Evolutionary conservation across 2,888 invertebrate species (phyloP).

Genomic region (Drosophila eohydei): DNA sequence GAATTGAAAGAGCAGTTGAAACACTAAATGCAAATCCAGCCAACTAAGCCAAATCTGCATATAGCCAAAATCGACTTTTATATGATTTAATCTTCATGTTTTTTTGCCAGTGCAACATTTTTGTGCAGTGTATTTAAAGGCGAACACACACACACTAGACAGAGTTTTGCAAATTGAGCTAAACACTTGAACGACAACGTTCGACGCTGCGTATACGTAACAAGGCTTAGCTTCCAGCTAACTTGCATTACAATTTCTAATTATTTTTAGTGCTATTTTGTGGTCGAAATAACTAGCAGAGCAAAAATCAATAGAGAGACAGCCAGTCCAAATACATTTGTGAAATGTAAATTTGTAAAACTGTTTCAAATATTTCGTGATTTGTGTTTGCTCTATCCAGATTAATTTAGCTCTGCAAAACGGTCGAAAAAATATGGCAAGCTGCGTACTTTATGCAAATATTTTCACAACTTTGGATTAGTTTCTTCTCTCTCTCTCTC

Average conservation of each 20-base stretch:
- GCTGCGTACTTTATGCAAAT: slow-evolving; percentile 69
- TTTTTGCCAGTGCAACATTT: not conserved
- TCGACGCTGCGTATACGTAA: slow-evolving; percentile 23
- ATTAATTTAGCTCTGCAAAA: slow-evolving; percentile 35
- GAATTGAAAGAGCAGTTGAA: not conserved
- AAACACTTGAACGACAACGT: slow-evolving; percentile 2
- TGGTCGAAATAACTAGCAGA: slow-evolving; percentile 15
- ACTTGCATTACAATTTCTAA: not conserved
- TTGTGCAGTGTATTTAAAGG: not conserved
- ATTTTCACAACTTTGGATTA: slow-evolving; percentile 58
- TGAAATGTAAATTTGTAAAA: slow-evolving; percentile 36
- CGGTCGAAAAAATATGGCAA: slow-evolving; percentile 9
- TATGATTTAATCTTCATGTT: not conserved
- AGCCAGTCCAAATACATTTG: slow-evolving; percentile 28
- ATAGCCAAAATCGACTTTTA: not conserved
- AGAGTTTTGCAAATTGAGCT: slow-evolving; percentile 12
- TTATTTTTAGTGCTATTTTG: slow-evolving; percentile 13
- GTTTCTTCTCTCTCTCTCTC: slow-evolving; percentile 23
- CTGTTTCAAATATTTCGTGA: slow-evolving; percentile 22
- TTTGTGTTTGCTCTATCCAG: slow-evolving; percentile 23
- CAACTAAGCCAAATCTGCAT: slow-evolving; percentile 1
- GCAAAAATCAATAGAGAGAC: slow-evolving; percentile 8
- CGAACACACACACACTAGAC: not conserved
- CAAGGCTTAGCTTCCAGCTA: not conserved
- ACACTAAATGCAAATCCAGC: not conserved